Percentiles rank a stretch among this genome's conserved stretches.
These are phyloP conservation scores for Leucoraja erinaceus DNA, from an alignment of 2,113 vertebrate species.

Conservation along the genomic window DNA sequence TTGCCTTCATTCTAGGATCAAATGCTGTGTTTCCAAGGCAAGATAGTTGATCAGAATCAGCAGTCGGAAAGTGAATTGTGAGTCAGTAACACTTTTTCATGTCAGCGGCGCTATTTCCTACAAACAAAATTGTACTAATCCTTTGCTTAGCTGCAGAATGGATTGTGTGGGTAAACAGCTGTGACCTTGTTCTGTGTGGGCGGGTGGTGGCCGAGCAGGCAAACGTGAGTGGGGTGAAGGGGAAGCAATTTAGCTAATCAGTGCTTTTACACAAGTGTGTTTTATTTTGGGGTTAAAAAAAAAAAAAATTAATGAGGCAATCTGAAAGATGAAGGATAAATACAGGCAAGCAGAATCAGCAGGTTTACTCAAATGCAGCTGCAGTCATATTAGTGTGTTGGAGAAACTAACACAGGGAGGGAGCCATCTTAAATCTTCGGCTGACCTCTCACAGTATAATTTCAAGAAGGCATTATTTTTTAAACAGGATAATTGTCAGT, in stretches of 20 bases:
- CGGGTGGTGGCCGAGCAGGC: not conserved
- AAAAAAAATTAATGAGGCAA: not conserved
- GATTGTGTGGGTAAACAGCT: not conserved
- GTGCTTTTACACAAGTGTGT: not conserved
- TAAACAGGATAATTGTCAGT: not conserved
- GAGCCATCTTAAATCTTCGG: not conserved
- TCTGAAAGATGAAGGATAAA: conserved; percentile 12
- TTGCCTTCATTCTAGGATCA: not conserved
- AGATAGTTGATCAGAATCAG: not conserved
- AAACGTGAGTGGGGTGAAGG: not conserved
- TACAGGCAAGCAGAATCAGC: not conserved
- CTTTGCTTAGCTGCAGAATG: not conserved
- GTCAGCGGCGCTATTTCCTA: not conserved
- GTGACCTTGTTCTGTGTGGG: not conserved
- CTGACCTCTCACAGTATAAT: not conserved
- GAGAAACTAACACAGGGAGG: not conserved
- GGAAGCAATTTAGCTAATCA: conserved; percentile 1
- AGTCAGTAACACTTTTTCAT: not conserved
- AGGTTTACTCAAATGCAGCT: not conserved
- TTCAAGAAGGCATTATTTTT: not conserved
- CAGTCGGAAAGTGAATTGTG: not conserved
- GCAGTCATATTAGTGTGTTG: not conserved
- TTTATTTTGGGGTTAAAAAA: not conserved
- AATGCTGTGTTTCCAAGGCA: not conserved
- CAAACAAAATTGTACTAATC: too few relatives aligned